These are phyloP conservation scores for Euborellia annulipes DNA, from an alignment of 1,140 invertebrate genomes.

Conservation along the genomic window DNA sequence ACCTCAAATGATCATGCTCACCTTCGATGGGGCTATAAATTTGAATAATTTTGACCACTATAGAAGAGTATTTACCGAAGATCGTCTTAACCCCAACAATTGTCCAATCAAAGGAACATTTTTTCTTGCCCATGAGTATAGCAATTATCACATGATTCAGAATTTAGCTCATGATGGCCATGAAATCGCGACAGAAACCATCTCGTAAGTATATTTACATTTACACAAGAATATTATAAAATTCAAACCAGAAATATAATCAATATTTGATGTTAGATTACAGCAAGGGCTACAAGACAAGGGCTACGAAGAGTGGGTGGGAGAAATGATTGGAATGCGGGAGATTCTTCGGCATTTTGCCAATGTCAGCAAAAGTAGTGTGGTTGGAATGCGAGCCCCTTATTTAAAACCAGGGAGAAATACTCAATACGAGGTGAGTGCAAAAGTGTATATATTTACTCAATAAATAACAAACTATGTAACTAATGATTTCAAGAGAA, in stretches of 20 bases:
- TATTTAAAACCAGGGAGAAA: slow-evolving; percentile 81
- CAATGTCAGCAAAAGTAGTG: slow-evolving; percentile 62
- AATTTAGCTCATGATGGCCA: slow-evolving; percentile 73
- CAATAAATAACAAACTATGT: no score
- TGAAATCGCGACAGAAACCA: slow-evolving; percentile 82
- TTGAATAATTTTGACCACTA: slow-evolving; percentile 83
- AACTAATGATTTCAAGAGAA: no score
- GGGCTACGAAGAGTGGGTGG: slow-evolving; percentile 79
- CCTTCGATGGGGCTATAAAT: slow-evolving; percentile 87
- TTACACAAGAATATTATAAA: no score
- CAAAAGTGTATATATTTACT: not conserved
- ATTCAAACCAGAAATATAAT: no score
- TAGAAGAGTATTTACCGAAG: slow-evolving; percentile 63
- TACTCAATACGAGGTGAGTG: slow-evolving; percentile 69
- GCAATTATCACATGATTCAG: slow-evolving; percentile 86
- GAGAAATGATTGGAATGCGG: slow-evolving; percentile 87
- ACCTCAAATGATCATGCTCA: slow-evolving; percentile 85
- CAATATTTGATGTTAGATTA: slow-evolving; percentile 25
- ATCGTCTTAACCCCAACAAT: slow-evolving; percentile 71
- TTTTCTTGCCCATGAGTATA: slow-evolving; percentile 89
- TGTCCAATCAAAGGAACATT: slow-evolving; percentile 84
- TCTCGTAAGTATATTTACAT: slow-evolving; percentile 44
- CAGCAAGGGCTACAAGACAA: slow-evolving; percentile 73
- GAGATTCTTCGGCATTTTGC: slow-evolving; percentile 70
- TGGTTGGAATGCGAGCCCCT: slow-evolving; percentile 77